Conservation (phyloP, 2,888 invertebrate genomes). For the Xylophagus ater region DNA sequence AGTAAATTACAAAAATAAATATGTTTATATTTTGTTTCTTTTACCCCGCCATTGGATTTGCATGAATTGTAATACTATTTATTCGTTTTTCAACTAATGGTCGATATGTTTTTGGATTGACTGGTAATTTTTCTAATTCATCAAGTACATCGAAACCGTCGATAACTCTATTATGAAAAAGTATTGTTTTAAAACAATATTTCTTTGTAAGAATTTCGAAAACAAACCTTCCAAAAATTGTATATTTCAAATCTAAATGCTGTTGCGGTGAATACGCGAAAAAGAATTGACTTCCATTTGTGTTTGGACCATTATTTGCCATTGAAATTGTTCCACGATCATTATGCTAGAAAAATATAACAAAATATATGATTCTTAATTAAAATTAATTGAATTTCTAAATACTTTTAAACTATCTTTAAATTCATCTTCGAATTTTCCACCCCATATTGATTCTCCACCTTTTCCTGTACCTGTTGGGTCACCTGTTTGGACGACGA, state of each 20-base stretch:
- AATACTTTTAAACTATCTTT: constrained; percentile 79
- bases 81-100: constrained; percentile 81
- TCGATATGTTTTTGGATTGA: constrained; percentile 85
- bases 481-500: constrained; percentile 75
- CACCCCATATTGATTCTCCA: constrained; percentile 92
- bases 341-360: constrained; percentile 51
- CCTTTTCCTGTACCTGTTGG: constrained; percentile 92
- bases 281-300: constrained; percentile 97
- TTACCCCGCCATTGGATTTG: constrained; percentile 87
- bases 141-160: constrained; percentile 95
- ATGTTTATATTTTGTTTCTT: too few species aligned
- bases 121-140: constrained; percentile 87
- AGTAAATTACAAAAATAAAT: neutral
- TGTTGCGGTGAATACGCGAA: constrained; percentile 90
- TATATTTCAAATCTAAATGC: constrained; percentile 93
- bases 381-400: constrained; percentile 1
- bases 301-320: constrained; percentile 98
- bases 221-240: constrained; percentile 85
- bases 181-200: constrained; percentile 20
- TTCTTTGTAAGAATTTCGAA: constrained; percentile 19
- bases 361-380: constrained; percentile 1
- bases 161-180: constrained; percentile 63
- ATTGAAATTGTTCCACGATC: constrained; percentile 84
- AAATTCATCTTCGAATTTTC: constrained; percentile 95
- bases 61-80: constrained; percentile 87